These are phyloP conservation scores for Ovis canadensis DNA, from an alignment of 2,113 vertebrate species.

Conservation along the genomic window DNA sequence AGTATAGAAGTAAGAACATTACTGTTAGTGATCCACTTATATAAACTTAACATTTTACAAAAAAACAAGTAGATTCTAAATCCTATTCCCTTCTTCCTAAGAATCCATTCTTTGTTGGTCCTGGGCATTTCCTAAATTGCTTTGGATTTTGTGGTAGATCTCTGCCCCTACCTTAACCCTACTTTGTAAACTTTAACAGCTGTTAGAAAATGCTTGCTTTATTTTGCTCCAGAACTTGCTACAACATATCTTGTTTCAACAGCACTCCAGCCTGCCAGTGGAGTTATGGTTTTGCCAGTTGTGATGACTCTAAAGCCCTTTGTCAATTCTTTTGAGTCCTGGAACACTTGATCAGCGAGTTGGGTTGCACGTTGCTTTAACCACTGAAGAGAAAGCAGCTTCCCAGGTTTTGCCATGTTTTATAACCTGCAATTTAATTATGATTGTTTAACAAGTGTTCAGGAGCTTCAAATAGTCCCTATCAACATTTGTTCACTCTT, in stretches of 20 bases:
- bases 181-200: slow-evolving; percentile 9
- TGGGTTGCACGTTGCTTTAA: slow-evolving; percentile 26
- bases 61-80: slow-evolving; percentile 2
- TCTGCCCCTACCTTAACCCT: not conserved
- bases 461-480: slow-evolving; percentile 9
- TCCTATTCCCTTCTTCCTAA: not conserved
- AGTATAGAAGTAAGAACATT: not conserved
- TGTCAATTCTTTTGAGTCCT: slow-evolving; percentile 30
- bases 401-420: not conserved
- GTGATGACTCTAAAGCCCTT: slow-evolving; percentile 33
- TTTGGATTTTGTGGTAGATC: not conserved
- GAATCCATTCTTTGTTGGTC: not conserved
- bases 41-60: not conserved
- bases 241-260: slow-evolving; percentile 48
- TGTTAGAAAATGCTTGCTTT: slow-evolving; percentile 42
- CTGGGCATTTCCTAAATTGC: not conserved
- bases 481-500: not conserved
- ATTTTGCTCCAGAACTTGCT: slow-evolving; percentile 41
- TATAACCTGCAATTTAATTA: slow-evolving; percentile 7
- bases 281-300: slow-evolving; percentile 18
- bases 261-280: slow-evolving; percentile 14
- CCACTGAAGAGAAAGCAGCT: not conserved
- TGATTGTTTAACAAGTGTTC: not conserved
- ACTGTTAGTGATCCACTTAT: not conserved
- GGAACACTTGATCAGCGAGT: not conserved